Base-by-base conservation (phyloP, 2,797 vertebrate species). In the Botia almorhae region DNA sequence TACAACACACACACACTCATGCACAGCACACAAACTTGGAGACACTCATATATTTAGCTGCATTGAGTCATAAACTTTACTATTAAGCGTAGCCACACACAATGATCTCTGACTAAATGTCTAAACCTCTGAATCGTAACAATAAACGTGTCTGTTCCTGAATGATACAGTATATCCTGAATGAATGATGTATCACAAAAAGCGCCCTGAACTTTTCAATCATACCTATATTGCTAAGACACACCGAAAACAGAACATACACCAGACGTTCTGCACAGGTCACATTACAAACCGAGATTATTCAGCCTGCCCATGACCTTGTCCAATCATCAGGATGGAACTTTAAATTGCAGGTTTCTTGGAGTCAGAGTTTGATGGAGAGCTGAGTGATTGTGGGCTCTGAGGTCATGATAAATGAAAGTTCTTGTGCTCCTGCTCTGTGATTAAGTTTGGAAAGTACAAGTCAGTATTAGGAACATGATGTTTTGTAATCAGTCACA, bases 171-270 rank as follows among this genome's bases (percentile, higher is more conserved):
- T 43, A 29, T 14, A 61, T 61, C 58, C 23, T 2, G 17, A 29
- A 61, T 61, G 29, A 53, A 60, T 65, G 56, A 77, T 81, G 65
- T 69, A 77, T 85, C 76, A 80, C 63, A 77, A 80, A 68, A 68
- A 76, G 74, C 48, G 19, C 29, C 61, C 19, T 33, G 50, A 55
- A 11, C 82, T 64, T 83, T 64, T 69, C 60, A 83, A 58, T 58
- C 39, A 76, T 56, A 39, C 63, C 19, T 33, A 33, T 43, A 63
- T 69, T 69, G 71, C 70, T 16, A 23, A 72, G 50, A 5, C 60
- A 29, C 60, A 76, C 5, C 17, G 46, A 36, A 71, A 74, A 71
- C 67, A 36, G 29, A 58, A 68, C 58, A 50, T 26, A 65, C 51
- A 74, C 26, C 26, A 65, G 33, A 51, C 23, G 16, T 50, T 76